A percentile compares a stretch with the other conserved stretches of the same genome.
phyloP scores from a whole-genome alignment of 2,888 invertebrate species.

The Luperina nickerlii region DNA sequence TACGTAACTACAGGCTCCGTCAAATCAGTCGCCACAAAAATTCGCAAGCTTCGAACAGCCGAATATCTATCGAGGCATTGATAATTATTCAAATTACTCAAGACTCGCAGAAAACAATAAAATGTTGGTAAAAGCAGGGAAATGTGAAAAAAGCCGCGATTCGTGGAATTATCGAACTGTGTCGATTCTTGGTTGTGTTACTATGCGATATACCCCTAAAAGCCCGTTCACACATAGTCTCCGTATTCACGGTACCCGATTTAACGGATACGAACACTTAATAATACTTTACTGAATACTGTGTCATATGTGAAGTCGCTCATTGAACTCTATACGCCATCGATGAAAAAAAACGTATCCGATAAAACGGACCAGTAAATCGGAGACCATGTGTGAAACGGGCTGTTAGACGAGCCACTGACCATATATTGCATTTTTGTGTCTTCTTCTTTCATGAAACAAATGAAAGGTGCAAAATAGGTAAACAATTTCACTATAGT shows the following conservation, averaged over 20 bases:
- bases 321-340: too few species aligned
- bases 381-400: too few species aligned
- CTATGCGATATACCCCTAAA: too few species aligned
- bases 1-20: background rate
- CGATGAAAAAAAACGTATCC: too few species aligned
- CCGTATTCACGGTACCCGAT: too few species aligned
- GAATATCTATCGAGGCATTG: constrained; percentile 4
- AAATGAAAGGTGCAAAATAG: background rate
- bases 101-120: constrained; percentile 18
- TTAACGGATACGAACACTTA: too few species aligned
- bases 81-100: constrained; percentile 58
- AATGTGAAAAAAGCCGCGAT: constrained; percentile 33
- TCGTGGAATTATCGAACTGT: background rate
- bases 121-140: constrained; percentile 9
- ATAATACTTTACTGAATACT: too few species aligned
- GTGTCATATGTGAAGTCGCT: too few species aligned
- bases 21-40: constrained; percentile 20
- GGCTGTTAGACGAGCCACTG: too few species aligned
- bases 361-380: too few species aligned
- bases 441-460: background rate
- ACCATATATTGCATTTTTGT: constrained; percentile 33
- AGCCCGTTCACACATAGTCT: too few species aligned
- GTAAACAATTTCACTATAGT: background rate
- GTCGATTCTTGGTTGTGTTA: background rate
- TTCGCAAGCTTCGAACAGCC: constrained; percentile 15